Conservation (phyloP, 2,797 vertebrate genomes). For the Gallinago stenura region DNA sequence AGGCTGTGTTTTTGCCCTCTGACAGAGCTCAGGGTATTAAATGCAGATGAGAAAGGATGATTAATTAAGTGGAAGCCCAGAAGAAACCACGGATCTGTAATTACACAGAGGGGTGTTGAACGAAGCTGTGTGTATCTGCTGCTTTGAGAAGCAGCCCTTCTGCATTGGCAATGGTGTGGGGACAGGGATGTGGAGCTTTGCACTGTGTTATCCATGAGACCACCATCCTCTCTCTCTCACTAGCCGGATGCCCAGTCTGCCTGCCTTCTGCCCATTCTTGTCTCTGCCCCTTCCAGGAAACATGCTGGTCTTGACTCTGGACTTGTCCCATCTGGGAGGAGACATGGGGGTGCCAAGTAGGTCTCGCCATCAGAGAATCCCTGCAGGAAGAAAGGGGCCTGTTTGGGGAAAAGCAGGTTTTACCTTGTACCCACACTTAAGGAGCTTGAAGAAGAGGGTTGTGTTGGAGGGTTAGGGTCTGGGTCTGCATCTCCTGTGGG, state of each 20-base stretch:
- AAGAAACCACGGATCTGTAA: constrained; percentile 9
- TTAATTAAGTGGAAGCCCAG: constrained; percentile 51
- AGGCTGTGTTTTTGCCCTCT: constrained; percentile 21
- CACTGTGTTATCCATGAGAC: neutral
- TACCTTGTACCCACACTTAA: neutral
- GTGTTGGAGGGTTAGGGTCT: no score
- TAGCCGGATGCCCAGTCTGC: neutral
- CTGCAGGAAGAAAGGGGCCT: neutral
- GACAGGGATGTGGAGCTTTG: neutral
- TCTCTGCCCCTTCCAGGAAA: neutral
- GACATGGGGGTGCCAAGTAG: fast-evolving
- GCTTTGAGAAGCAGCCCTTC: neutral
- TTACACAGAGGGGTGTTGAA: neutral
- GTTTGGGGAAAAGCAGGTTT: neutral
- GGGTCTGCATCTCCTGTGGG: neutral
- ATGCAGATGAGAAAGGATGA: neutral
- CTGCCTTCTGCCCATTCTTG: neutral
- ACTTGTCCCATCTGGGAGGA: neutral
- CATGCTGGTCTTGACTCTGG: neutral
- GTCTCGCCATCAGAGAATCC: neutral
- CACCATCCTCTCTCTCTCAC: neutral
- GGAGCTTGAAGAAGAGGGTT: neutral
- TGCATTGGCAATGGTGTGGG: neutral
- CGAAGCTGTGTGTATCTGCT: neutral
- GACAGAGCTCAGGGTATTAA: constrained; percentile 7